Conservation (phyloP, 2,888 invertebrate species). For the Leistus spinibarbis region DNA sequence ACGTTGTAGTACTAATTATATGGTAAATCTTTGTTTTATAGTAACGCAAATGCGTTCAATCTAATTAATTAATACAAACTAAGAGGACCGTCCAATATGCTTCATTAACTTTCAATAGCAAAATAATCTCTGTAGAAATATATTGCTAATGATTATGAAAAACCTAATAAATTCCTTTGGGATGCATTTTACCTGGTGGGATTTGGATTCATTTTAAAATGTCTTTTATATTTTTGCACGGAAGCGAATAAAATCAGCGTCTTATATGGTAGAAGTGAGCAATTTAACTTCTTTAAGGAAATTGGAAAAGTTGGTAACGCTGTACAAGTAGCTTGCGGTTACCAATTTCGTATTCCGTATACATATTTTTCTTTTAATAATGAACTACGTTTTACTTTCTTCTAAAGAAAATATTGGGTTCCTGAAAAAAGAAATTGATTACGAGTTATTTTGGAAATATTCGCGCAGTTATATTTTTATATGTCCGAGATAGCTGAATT, state of each 20-base stretch:
- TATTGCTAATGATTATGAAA: not conserved
- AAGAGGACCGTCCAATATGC: no score
- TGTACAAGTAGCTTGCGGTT: not conserved
- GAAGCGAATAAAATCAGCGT: constrained; percentile 10
- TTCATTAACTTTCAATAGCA: no score
- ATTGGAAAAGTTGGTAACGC: constrained; percentile 14
- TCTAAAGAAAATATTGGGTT: not conserved
- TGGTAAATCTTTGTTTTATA: no score
- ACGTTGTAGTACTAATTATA: no score
- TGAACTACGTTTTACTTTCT: not conserved
- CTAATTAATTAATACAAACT: no score
- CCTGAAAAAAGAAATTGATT: no score
- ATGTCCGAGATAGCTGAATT: no score
- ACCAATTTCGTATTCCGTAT: not conserved
- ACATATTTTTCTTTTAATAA: not conserved
- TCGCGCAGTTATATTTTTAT: no score
- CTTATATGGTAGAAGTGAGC: not conserved
- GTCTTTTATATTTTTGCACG: constrained; percentile 4
- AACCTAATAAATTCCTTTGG: not conserved
- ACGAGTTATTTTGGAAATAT: no score
- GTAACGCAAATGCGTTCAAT: no score
- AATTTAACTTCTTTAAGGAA: constrained; percentile 17
- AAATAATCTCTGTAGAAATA: not conserved
- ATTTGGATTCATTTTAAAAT: constrained; percentile 7
- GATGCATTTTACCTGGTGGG: not conserved